Base-by-base conservation (phyloP, 2,888 invertebrate genomes). In the Conistra vaccinii region DNA sequence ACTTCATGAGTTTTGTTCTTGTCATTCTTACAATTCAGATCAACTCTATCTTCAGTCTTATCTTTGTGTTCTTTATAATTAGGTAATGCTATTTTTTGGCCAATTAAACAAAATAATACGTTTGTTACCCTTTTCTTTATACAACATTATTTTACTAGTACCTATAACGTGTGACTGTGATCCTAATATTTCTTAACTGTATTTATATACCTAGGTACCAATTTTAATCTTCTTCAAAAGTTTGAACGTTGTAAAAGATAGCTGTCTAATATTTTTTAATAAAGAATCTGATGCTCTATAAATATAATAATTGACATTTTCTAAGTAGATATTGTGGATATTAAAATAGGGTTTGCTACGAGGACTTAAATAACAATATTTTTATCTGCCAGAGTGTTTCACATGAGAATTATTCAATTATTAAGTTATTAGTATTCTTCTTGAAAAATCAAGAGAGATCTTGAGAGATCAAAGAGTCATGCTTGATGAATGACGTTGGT, bases 271-370 rank as follows among this genome's bases (percentile, higher is more conserved):
- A 51, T 70, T 70, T n/a, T n/a, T 0, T 17, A 26, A 29, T 10
- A 12, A 53, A n/a, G 20, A 14, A 32, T 42, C 14, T 53, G 20
- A 6, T 32, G 2, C 26, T 55, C 53, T 42, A 42, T 20, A 53
- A 42, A 42, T 3, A 39, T 35, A 39, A 67, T 17, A 23, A 51
- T n/a, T 39, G 35, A 10, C 17, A 53, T 14, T 45, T 29, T 2
- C 4, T 20, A 14, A 62, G 12, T 23, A 35, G 23, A 2, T 32
- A 20, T 4, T 12, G 20, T n/a, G 26, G 9, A 14, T 32, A 42
- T 53, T 9, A n/a, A 71, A 71, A n/a, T 70, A 53, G 14, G n/a
- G 63, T 72, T 57, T n/a, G 23, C 26, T 51, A 66, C 51, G 32
- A 51, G 32, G 3, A 17, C 12, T n/a, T 32, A 10, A 39, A 5